A percentile compares a stretch with the other conserved stretches of the same genome.
Conservation (phyloP, 2,797 vertebrate genomes). For the Pagetopsis macropterus region DNA sequence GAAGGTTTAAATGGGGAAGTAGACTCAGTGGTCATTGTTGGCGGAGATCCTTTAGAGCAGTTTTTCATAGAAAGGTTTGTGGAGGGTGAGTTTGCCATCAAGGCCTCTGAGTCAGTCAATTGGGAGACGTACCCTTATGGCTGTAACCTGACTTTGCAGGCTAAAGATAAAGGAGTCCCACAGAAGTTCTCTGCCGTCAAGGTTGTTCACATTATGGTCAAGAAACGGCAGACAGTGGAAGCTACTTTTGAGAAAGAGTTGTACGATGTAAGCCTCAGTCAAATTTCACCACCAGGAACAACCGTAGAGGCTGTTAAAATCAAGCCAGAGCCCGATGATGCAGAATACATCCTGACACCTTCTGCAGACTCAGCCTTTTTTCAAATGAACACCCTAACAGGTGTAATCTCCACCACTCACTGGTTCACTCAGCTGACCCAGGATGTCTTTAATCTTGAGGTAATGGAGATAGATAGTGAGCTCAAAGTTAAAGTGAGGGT, state of each 20-base stretch:
- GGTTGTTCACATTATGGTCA: constrained; percentile 84
- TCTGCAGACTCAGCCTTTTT: constrained; percentile 88
- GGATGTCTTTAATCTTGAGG: constrained; percentile 88
- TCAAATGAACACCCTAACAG: constrained; percentile 89
- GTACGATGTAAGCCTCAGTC: constrained; percentile 89
- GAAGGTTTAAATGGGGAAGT: constrained; percentile 94
- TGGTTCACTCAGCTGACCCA: constrained; percentile 87
- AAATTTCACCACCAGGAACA: constrained; percentile 94
- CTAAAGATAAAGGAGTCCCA: constrained; percentile 92
- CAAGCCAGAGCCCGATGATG: constrained; percentile 85
- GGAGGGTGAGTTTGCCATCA: constrained; percentile 88
- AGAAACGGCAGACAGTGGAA: constrained; percentile 75
- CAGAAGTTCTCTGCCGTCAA: constrained; percentile 89
- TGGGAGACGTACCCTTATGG: constrained; percentile 90
- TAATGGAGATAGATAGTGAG: constrained; percentile 83
- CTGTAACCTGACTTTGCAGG: constrained; percentile 93
- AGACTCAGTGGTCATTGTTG: constrained; percentile 90
- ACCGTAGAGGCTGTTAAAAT: constrained; percentile 88
- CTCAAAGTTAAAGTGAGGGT: constrained; percentile 87
- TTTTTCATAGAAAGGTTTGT: constrained; percentile 88
- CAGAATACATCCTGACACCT: constrained; percentile 89
- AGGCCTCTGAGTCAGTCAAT: constrained; percentile 85
- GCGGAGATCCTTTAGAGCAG: constrained; percentile 88
- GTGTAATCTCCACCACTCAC: constrained; percentile 89
- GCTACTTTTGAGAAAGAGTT: constrained; percentile 87